A percentile compares a stretch with the other conserved stretches of the same genome.
Evolutionary conservation across 1,140 invertebrate species (phyloP).

Genomic region (Pararge aegeria): DNA sequence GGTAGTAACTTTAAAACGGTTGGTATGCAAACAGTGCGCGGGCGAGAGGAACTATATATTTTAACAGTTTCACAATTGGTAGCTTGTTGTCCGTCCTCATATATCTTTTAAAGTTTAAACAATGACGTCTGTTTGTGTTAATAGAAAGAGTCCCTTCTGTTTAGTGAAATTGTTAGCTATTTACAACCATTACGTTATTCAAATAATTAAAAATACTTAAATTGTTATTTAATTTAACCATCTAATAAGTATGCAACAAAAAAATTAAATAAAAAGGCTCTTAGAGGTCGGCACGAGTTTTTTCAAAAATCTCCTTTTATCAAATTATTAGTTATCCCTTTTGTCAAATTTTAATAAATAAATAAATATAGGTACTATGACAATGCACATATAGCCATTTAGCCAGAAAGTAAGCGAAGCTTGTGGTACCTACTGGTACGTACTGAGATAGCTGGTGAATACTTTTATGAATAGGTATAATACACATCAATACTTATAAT

Average conservation of each 20-base stretch:
- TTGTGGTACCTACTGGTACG: too few species aligned
- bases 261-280: too few species aligned
- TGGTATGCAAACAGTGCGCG: slow-evolving; percentile 7
- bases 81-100: slow-evolving; percentile 7
- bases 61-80: slow-evolving; percentile 11
- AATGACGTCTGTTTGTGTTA: slow-evolving; percentile 12
- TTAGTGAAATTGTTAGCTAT: background rate
- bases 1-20: slow-evolving; percentile 1
- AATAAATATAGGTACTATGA: too few species aligned
- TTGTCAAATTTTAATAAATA: too few species aligned
- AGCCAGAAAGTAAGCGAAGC: too few species aligned
- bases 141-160: slow-evolving; percentile 3
- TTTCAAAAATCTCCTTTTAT: too few species aligned
- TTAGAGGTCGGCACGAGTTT: too few species aligned
- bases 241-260: background rate
- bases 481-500: too few species aligned
- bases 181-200: background rate
- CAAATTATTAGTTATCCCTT: too few species aligned
- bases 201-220: background rate
- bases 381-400: too few species aligned
- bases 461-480: too few species aligned
- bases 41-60: slow-evolving; percentile 10
- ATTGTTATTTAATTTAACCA: background rate
- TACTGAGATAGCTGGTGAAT: too few species aligned
- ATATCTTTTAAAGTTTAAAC: slow-evolving; percentile 16